Conservation (phyloP, 2,888 invertebrate genomes). For the Cosmia pyralina region DNA sequence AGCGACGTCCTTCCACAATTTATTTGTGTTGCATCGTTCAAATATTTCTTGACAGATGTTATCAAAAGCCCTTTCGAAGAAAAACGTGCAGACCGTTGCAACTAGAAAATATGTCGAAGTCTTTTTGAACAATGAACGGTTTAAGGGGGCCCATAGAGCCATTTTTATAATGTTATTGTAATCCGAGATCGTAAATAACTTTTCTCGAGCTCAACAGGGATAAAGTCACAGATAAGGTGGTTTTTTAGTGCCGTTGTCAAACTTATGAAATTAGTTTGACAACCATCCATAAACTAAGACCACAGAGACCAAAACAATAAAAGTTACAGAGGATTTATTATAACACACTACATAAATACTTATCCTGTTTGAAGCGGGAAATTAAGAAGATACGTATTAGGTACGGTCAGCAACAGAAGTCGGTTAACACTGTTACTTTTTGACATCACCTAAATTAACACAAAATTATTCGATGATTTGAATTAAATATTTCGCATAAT, state of each 20-base stretch:
- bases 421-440: too few relatives aligned
- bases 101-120: constrained; percentile 94
- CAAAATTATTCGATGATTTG: too few relatives aligned
- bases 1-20: constrained; percentile 40
- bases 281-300: not conserved
- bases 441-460: too few relatives aligned
- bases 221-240: too few relatives aligned
- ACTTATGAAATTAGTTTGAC: constrained; percentile 1
- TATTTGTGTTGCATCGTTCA: constrained; percentile 93
- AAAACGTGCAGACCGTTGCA: constrained; percentile 92
- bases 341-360: too few relatives aligned
- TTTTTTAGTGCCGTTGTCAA: not conserved
- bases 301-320: too few relatives aligned
- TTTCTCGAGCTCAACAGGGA: not conserved
- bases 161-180: constrained; percentile 69
- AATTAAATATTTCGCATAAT: too few relatives aligned
- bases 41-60: constrained; percentile 91
- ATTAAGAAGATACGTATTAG: too few relatives aligned
- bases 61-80: constrained; percentile 95
- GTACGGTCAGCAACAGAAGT: too few relatives aligned
- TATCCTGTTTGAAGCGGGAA: too few relatives aligned
- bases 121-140: constrained; percentile 93
- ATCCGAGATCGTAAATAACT: too few relatives aligned
- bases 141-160: constrained; percentile 87
- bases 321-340: too few relatives aligned